Evolutionary conservation across 2,113 vertebrate species (phyloP).

Genomic region (Mobula birostris): DNA sequence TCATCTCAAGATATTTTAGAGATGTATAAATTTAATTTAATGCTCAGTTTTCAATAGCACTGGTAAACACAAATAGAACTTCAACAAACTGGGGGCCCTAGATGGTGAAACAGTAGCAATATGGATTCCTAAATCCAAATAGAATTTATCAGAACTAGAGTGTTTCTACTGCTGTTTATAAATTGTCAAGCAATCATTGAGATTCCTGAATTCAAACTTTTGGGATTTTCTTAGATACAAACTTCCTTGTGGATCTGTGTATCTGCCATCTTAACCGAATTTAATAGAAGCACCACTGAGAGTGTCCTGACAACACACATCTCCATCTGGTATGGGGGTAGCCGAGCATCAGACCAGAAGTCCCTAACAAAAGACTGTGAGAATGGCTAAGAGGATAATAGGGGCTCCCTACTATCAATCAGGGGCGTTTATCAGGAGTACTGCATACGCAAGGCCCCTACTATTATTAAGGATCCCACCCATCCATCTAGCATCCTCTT

Average conservation of each 20-base stretch:
- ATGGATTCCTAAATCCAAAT: neutral
- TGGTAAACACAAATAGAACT: neutral
- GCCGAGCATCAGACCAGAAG: too few species aligned
- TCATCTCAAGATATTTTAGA: neutral
- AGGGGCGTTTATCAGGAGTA: too few species aligned
- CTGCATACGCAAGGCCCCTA: too few species aligned
- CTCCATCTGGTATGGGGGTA: too few species aligned
- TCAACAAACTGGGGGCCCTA: neutral
- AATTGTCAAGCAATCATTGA: neutral
- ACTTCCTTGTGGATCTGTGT: neutral
- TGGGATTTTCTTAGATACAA: neutral
- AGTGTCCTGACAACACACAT: too few species aligned
- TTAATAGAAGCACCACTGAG: too few species aligned
- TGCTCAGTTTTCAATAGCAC: neutral
- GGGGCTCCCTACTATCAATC: too few species aligned
- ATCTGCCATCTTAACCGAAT: too few species aligned
- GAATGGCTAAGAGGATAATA: too few species aligned
- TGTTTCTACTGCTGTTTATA: neutral
- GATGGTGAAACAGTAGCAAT: neutral
- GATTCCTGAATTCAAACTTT: neutral
- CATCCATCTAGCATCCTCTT: too few species aligned
- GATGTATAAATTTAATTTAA: neutral
- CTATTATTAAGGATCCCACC: too few species aligned
- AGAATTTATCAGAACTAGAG: neutral
- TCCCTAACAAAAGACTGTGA: too few species aligned